phyloP scores from a whole-genome alignment of 1,140 invertebrate species.

The Parapsyche elsis region DNA sequence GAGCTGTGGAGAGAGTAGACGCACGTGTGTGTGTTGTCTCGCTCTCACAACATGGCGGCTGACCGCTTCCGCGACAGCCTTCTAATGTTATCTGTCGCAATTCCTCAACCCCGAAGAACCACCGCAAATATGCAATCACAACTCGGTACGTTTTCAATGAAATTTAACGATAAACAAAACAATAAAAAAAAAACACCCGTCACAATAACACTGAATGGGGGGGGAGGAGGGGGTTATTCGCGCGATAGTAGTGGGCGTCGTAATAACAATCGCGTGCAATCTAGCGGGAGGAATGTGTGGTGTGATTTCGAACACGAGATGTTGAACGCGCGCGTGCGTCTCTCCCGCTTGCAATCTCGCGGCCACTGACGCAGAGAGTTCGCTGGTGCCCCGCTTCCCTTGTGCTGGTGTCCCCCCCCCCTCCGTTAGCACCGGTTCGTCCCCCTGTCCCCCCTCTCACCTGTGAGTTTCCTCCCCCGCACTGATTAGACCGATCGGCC shows the following conservation, averaged over 20 bases:
- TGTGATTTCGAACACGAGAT: slow-evolving; percentile 23
- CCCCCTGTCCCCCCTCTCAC: slow-evolving; percentile 62
- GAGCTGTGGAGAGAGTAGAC: background rate
- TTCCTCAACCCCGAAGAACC: background rate
- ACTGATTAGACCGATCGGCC: background rate
- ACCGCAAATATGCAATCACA: background rate
- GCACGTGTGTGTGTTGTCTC: slow-evolving; percentile 38
- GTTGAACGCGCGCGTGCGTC: slow-evolving; percentile 55
- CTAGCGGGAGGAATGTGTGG: background rate
- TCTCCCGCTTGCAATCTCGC: slow-evolving; percentile 59
- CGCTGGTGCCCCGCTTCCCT: slow-evolving; percentile 59
- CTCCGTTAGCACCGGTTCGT: slow-evolving; percentile 59
- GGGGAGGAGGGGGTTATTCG: background rate
- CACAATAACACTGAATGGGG: background rate
- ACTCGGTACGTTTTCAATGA: no score
- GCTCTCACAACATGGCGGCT: slow-evolving; percentile 56
- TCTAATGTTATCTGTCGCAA: slow-evolving; percentile 37
- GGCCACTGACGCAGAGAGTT: slow-evolving; percentile 64
- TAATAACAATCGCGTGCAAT: background rate
- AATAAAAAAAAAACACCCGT: background rate
- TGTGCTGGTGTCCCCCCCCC: slow-evolving; percentile 58
- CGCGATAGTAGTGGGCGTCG: background rate
- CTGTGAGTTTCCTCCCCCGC: background rate
- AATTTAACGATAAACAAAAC: background rate
- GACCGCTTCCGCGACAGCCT: slow-evolving; percentile 52